Evolutionary conservation across 2,888 invertebrate genomes (phyloP).

Genomic region (Molanna angustata): DNA sequence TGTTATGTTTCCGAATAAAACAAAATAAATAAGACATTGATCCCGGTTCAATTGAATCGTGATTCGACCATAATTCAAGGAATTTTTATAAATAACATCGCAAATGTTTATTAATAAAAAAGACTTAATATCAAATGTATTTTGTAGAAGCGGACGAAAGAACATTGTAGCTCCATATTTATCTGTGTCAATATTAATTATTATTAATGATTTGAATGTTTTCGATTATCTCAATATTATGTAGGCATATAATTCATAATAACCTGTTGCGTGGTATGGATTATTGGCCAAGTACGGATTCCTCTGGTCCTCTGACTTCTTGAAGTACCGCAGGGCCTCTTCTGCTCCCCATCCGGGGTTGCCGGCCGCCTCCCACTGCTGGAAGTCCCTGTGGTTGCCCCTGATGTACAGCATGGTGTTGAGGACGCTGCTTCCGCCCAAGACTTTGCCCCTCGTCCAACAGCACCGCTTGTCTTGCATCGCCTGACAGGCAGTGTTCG

Average conservation of each 20-base stretch:
- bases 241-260: constrained; percentile 10
- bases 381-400: constrained; percentile 82
- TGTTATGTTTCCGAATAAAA: too few relatives aligned
- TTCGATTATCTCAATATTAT: too few relatives aligned
- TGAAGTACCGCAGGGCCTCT: constrained; percentile 78
- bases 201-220: too few relatives aligned
- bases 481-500: constrained; percentile 79
- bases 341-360: constrained; percentile 88
- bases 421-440: constrained; percentile 84
- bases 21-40: too few relatives aligned
- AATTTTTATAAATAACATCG: too few relatives aligned
- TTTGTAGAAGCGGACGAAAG: too few relatives aligned
- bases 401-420: constrained; percentile 91
- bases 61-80: too few relatives aligned
- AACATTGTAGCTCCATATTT: too few relatives aligned
- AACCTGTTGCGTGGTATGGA: constrained; percentile 71
- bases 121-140: too few relatives aligned
- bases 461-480: constrained; percentile 81
- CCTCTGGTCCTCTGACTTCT: constrained; percentile 83
- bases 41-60: too few relatives aligned
- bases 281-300: constrained; percentile 82
- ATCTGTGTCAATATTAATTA: too few relatives aligned
- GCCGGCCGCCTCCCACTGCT: constrained; percentile 82
- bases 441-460: constrained; percentile 87
- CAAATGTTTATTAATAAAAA: too few relatives aligned